A percentile compares a stretch with the other conserved stretches of the same genome.
phyloP scores from a whole-genome alignment of 2,888 invertebrate species.

The Heliconius erato region DNA sequence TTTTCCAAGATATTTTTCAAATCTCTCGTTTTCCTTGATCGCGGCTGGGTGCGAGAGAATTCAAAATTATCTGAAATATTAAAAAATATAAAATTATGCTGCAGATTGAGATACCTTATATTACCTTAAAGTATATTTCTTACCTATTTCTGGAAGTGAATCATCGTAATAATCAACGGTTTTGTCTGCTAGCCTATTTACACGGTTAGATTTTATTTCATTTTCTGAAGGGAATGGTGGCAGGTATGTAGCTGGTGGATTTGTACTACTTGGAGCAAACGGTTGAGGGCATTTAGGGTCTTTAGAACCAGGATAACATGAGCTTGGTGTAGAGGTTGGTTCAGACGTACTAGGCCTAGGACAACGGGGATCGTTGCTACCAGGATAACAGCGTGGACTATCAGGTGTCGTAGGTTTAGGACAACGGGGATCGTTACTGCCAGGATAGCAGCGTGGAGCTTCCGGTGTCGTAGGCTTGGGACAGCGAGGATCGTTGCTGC shows the following conservation, averaged over 20 bases:
- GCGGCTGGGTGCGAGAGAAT: conserved; percentile 70
- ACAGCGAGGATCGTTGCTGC: conserved; percentile 66
- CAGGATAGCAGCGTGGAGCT: conserved; percentile 58
- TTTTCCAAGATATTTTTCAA: conserved; percentile 59
- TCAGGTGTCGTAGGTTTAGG: conserved; percentile 59
- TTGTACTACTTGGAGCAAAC: conserved; percentile 75
- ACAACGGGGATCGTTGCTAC: conserved; percentile 62
- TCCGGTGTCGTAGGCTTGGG: conserved; percentile 57
- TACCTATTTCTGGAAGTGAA: conserved; percentile 68
- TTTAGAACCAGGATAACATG: conserved; percentile 77
- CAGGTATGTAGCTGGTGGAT: conserved; percentile 79
- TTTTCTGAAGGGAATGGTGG: conserved; percentile 79
- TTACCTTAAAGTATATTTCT: conserved; percentile 49
- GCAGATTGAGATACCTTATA: neutral
- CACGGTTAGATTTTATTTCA: conserved; percentile 68
- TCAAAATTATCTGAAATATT: conserved; percentile 75
- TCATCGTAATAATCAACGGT: conserved; percentile 68
- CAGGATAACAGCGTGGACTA: conserved; percentile 57
- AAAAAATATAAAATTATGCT: neutral
- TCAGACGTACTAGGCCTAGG: conserved; percentile 61
- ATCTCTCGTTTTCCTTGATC: conserved; percentile 72
- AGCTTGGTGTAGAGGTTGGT: conserved; percentile 69
- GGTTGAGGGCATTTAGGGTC: conserved; percentile 78
- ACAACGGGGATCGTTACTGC: conserved; percentile 64
- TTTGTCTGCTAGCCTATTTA: conserved; percentile 65